Base-by-base conservation (phyloP, 2,797 vertebrate species). In the Coccyzus lansbergi region DNA sequence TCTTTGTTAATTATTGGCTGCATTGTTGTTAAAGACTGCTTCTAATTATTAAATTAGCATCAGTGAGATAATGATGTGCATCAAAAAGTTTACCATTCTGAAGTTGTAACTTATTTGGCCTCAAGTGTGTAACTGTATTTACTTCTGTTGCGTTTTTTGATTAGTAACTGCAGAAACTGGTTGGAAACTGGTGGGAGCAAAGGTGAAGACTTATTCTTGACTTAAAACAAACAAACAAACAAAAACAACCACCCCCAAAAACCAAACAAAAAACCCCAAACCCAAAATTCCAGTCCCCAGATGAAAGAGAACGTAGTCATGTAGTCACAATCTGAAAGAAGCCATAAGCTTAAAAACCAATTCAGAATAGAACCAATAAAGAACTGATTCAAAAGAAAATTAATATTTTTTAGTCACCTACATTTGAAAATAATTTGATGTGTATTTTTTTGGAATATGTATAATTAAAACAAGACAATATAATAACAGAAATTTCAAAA, bases 41-140 rank as follows among this genome's bases (percentile, higher is more conserved):
- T 80, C 16, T 86, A 89, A 90, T 79, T 91, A 78, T 88, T 91
- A 59, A 46, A 74, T 93, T 59, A 55, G 38, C 80, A 60, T 65
- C 67, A 90, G 58, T 68, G 58, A 81, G 75, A 75, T 86, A 83
- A 80, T 8, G 70, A 7, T 24, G 26, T 56, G 53, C 20, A 67
- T 94, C 7, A 44, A 44, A 22, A 91, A 83, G 36, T 89, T 89
- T 87, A 17, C 53, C 15, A 24, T 62, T 26, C 59, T 59, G 58
- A 83, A 81, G 33, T 80, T 84, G 28, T 72, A 83, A 71, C 46
- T 85, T 93, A 6, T 81, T 94, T 94, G 72, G 31, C 59, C 79
- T 90, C 6, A 25, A 31, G 71, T n/a, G n/a, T 22, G 46, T 82
- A 48, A 42, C 38, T 55, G 40, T 62, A 48, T 83, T 91, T 75